Evolutionary conservation across 2,888 invertebrate genomes (phyloP), one percentile per base, ranked within the genome.

Genomic region (Coenonympha glycerion): DNA sequence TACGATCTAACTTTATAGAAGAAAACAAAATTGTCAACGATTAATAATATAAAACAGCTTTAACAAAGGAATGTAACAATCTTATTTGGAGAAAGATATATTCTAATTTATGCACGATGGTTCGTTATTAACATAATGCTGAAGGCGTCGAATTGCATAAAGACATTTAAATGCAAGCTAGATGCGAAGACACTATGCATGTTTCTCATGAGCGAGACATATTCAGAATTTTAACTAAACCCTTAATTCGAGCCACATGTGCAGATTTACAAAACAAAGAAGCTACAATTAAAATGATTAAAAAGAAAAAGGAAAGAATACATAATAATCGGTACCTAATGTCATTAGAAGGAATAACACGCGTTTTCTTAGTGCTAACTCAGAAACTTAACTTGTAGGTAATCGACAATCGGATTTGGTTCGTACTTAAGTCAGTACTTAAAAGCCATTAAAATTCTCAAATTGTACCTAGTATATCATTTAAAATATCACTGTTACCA

Each of bases 71-170:
- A 33, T 33, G n/a, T n/a, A 36, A 21, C 9, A 13, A 5, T 37
- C 6, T 37, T 39, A 22, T 3, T 15, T 3, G 21, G 22, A 24
- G 37, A 34, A 19, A 28, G 26, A 48, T 19, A 31, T 33, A 52
- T 15, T 5, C 8, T 21, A 34, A 39, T 33, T 37, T 31, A 34
- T 30, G 22, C 21, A 19, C 13, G 34, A 45, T 22, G 33, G 31
- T 11, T 21, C 16, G 15, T 22, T 24, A 56, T 53, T 56, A 53
- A 41, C 55, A 55, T 53, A 51, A 50, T 36, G 49, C 49, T 33
- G 39, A 49, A 51, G 37, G 57, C 49, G 49, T 48, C 49, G 44
- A n/a, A 55, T 55, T 52, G 55, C 52, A 44, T 57, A 51, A 53
- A 47, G 39, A 34, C 40, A 46, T 49, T 50, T 47, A 50, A 45